Base-by-base conservation (phyloP, 1,140 invertebrate species). In the Atopsyche davidsoni region DNA sequence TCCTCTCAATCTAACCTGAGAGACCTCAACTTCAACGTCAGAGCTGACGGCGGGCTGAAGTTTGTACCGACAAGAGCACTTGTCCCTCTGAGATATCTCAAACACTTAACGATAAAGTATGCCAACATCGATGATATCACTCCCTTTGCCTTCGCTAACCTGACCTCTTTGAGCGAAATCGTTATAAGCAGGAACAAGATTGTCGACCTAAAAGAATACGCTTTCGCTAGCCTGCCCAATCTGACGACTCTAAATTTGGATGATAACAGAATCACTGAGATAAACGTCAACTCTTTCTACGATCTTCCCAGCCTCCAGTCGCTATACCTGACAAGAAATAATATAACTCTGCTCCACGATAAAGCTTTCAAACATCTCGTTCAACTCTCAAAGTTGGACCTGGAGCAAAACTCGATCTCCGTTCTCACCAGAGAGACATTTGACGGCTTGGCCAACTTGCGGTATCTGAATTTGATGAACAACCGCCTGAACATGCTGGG, bases 401-500 rank as follows among this genome's bases (percentile, higher is more conserved):
- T 89, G 51, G 79, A 78, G 46, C 73, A 76, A 47, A 89, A 89
- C 65, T 78, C 80, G 53, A 79, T 89, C 45, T 75, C 76, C 36
- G 75, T 81, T 16, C 62, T 87, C 51, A 82, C 81, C 4, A 75
- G 76, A 17, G 82, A 84, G 31, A 82, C 79, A 31, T 88, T 89
- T 64, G 71, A 78, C 42, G 82, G 85, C 40, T 66, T 89, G 59
- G 75, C 75, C 11, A 79, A 77, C 58, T 68, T 89, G 32, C 70
- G 72, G 57, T 73, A 76, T 45, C 73, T 89, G 17, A 79, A 86
- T 58, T 65, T 89, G 19, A 75, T 79, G 4, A 70, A 70, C n/a
- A 89, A 89, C 63, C 67, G 74, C 42, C 76, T 89, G 46, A 77
- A 78, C 21, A 83, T 83, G 62, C 74, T 89, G 46, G 83, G 81